Base-by-base conservation (phyloP, 2,888 invertebrate species). In the Sinopyrophorus schimmeli region DNA sequence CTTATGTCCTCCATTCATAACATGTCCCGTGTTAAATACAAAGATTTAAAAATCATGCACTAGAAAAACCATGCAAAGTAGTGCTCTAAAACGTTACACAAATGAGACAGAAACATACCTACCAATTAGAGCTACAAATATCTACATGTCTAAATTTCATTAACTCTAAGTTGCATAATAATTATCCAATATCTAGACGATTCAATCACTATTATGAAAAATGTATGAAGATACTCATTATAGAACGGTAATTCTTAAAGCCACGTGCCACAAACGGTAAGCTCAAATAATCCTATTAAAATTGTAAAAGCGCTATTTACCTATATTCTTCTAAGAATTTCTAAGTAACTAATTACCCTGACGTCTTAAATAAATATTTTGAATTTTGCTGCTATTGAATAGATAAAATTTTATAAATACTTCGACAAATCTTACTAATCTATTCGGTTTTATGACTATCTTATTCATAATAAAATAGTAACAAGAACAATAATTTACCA, bases 1-100 rank as follows among this genome's bases (percentile, higher is more conserved):
- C 9, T 32, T 12, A 34, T 21, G 10, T 30, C 17, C 27, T 68
- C 69, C 72, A 72, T 72, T 72, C 69, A 72, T 72, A 72, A 65
- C 70, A 71, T 69, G 70, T 69, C 70, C 70, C 70, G 67, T 66
- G 14, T 57, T 34, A 24, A 18, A 41, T 24, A 49, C 28, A 34
- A 10, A 50, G 18, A 43, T 26, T 40, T 16, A 21, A 53, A 54
- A 42, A 57, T 52, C 63, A 68, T 65, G 63, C 64, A 62, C 53
- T 57, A 53, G 57, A 60, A 14, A 59, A 61, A 58, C 46, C 67
- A 68, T 68, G 68, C 67, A 62, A 52, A 53, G 53, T 50, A 40
- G 57, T 59, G 60, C 55, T 53, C 6, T 17, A 56, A 34, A 47
- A 47, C 40, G 26, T 39, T 39, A 47, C 32, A 46, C 17, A 31